Evolutionary conservation across 2,888 invertebrate species (phyloP).

Genomic region (Drosophila setosimentum): DNA sequence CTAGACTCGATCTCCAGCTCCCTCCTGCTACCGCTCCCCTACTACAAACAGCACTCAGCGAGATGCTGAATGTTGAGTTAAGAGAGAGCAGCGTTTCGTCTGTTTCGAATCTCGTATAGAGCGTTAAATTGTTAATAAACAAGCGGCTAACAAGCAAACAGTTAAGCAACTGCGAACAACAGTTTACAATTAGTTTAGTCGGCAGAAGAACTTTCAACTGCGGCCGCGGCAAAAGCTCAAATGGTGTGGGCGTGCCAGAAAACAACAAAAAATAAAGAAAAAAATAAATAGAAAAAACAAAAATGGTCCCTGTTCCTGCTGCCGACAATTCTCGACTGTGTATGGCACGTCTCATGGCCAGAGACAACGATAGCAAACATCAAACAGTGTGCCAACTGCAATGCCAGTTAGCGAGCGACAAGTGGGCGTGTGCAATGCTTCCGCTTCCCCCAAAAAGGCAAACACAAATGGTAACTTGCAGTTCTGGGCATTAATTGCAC

Average conservation of each 20-base stretch:
- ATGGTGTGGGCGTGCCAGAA: slow-evolving; percentile 57
- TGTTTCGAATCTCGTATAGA: slow-evolving; percentile 49
- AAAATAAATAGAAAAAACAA: not conserved
- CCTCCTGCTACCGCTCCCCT: not conserved
- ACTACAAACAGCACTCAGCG: not conserved
- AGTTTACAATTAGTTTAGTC: slow-evolving; percentile 78
- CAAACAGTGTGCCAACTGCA: slow-evolving; percentile 35
- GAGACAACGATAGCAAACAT: slow-evolving; percentile 33
- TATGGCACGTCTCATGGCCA: slow-evolving; percentile 57
- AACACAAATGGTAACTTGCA: slow-evolving; percentile 52
- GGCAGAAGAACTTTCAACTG: slow-evolving; percentile 70
- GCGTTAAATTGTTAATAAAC: slow-evolving; percentile 83
- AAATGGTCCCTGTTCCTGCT: slow-evolving; percentile 29
- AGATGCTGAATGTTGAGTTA: slow-evolving; percentile 32
- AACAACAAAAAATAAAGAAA: not conserved
- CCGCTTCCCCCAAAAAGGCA: slow-evolving; percentile 70
- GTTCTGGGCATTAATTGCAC: slow-evolving; percentile 68
- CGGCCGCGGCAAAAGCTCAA: slow-evolving; percentile 54
- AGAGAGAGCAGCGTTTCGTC: slow-evolving; percentile 43
- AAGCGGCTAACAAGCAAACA: slow-evolving; percentile 77
- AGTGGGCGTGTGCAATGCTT: slow-evolving; percentile 74
- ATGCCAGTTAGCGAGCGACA: slow-evolving; percentile 67
- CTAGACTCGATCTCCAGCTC: not conserved
- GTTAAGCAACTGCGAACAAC: slow-evolving; percentile 75
- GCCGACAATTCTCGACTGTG: slow-evolving; percentile 37